Percentiles rank a stretch among this genome's conserved stretches.
phyloP scores from a whole-genome alignment of 2,797 vertebrate species.

The Cichlasoma orientale region DNA sequence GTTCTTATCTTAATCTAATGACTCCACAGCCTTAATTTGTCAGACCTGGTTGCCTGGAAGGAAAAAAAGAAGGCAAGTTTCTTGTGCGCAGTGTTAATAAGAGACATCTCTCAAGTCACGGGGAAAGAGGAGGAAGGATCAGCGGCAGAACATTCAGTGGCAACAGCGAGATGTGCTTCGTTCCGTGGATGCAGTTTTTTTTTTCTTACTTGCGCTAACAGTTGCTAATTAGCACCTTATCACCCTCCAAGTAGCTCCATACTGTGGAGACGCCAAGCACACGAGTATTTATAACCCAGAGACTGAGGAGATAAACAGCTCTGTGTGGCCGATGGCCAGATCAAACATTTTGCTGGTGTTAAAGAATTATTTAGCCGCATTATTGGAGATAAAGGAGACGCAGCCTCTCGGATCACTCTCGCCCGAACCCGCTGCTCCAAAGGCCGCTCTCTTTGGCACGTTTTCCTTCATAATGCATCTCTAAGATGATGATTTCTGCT shows the following conservation, averaged over 20 bases:
- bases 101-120: slow-evolving; percentile 90
- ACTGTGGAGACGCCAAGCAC: slow-evolving; percentile 68
- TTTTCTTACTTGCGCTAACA: slow-evolving; percentile 78
- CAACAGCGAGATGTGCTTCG: slow-evolving; percentile 84
- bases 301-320: slow-evolving; percentile 70
- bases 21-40: slow-evolving; percentile 96
- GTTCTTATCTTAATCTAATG: slow-evolving; percentile 99
- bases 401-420: not conserved
- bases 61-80: slow-evolving; percentile 65
- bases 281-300: slow-evolving; percentile 80
- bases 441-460: not conserved
- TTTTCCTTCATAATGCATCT: not conserved
- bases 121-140: slow-evolving; percentile 85
- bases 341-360: slow-evolving; percentile 49
- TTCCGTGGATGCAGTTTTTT: slow-evolving; percentile 77
- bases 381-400: slow-evolving; percentile 23
- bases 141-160: slow-evolving; percentile 84
- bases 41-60: slow-evolving; percentile 85
- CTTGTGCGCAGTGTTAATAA: slow-evolving; percentile 88
- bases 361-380: slow-evolving; percentile 28
- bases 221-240: slow-evolving; percentile 86
- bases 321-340: slow-evolving; percentile 60
- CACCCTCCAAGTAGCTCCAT: slow-evolving; percentile 80
- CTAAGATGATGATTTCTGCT: not conserved
- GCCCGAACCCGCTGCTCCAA: not conserved